A percentile compares a stretch with the other conserved stretches of the same genome.
Evolutionary conservation across 2,113 vertebrate genomes (phyloP).

Genomic region (Tauraco erythrolophus): DNA sequence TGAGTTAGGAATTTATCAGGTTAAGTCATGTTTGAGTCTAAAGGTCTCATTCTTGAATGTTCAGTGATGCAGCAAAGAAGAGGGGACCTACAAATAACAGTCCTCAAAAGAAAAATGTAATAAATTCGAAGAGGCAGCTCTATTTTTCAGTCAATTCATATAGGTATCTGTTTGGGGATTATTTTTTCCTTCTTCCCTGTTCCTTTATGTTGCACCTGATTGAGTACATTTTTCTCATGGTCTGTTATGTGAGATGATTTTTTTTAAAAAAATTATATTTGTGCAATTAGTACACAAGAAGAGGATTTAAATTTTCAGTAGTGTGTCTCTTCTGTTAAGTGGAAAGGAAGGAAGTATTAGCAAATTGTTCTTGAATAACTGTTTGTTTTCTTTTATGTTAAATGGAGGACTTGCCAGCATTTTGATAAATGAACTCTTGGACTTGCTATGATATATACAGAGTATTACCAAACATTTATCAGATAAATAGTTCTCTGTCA

Average conservation of each 20-base stretch:
- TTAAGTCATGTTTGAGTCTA: conserved; percentile 49
- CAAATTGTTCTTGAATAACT: neutral
- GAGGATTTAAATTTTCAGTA: neutral
- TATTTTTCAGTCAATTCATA: neutral
- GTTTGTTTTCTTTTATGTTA: neutral
- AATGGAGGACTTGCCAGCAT: neutral
- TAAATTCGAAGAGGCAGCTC: neutral
- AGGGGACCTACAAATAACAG: neutral
- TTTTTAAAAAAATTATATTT: neutral
- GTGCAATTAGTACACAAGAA: neutral
- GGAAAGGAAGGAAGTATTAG: neutral
- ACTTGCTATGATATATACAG: neutral
- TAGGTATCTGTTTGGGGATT: neutral
- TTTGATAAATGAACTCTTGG: neutral
- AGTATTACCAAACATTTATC: neutral
- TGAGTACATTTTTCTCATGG: neutral
- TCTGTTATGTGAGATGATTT: neutral
- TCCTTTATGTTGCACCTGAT: neutral
- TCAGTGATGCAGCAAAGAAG: neutral
- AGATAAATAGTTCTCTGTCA: neutral
- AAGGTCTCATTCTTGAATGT: conserved; percentile 35
- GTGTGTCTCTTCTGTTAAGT: neutral
- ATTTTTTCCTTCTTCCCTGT: neutral
- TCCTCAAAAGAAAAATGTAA: neutral
- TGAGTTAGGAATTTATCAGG: conserved; percentile 57